Evolutionary conservation across 2,113 vertebrate species (phyloP).

Genomic region (Podocnemis expansa): DNA sequence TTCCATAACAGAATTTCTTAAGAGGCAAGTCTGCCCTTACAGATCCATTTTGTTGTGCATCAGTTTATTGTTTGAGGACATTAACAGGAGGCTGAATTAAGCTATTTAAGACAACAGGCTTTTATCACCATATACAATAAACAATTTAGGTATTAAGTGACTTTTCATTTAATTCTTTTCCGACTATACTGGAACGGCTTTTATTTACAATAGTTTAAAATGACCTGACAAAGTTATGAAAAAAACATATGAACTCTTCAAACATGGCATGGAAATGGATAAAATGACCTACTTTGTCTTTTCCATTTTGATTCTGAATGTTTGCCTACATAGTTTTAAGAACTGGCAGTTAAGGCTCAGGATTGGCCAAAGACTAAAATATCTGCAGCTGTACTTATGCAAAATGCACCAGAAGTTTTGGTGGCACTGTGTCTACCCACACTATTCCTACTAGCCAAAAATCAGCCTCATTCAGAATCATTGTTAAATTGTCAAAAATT

Average conservation of each 20-base stretch:
- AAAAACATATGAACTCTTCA: not conserved
- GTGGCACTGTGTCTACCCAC: not conserved
- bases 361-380: not conserved
- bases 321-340: not conserved
- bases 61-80: not conserved
- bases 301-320: slow-evolving; percentile 3
- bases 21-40: not conserved
- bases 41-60: not conserved
- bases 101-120: not conserved
- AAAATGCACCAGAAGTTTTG: slow-evolving; percentile 9
- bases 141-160: slow-evolving; percentile 2
- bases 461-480: slow-evolving; percentile 21
- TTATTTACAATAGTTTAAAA: not conserved
- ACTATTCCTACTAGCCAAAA: not conserved
- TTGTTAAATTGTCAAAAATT: not conserved
- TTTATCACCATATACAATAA: not conserved
- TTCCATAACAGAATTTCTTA: not conserved
- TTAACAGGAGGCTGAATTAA: not conserved
- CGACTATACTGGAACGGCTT: not conserved
- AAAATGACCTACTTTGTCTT: not conserved
- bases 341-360: slow-evolving; percentile 33
- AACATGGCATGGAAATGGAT: not conserved
- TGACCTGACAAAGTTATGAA: slow-evolving; percentile 1
- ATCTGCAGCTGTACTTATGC: slow-evolving; percentile 50
- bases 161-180: not conserved